Conservation (phyloP, 2,113 vertebrate species). For the Varanus salvator region DNA sequence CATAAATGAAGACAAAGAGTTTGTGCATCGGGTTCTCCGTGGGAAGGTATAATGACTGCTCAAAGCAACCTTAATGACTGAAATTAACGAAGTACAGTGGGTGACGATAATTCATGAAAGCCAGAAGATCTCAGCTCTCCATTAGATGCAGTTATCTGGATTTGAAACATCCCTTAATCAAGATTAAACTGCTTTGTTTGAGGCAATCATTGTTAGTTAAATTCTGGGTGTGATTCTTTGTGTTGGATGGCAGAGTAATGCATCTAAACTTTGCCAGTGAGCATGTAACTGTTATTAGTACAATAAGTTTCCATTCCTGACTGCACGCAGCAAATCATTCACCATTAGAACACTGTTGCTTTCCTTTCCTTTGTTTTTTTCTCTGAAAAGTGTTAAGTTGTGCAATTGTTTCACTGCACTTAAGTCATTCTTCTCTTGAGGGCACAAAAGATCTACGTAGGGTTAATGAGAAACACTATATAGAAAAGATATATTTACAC, state of each 20-base stretch:
- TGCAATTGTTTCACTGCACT: conserved; percentile 4
- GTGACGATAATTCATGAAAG: conserved; percentile 58
- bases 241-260: conserved; percentile 28
- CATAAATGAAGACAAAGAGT: background rate
- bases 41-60: conserved; percentile 15
- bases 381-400: conserved; percentile 32
- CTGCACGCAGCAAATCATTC: conserved; percentile 40
- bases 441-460: conserved; percentile 41
- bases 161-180: conserved; percentile 37
- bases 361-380: background rate
- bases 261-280: conserved; percentile 43
- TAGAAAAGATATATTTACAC: conserved; percentile 68
- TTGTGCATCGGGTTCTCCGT: background rate
- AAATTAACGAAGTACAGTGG: conserved; percentile 45
- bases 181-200: conserved; percentile 57
- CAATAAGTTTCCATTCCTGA: conserved; percentile 44
- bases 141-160: conserved; percentile 8
- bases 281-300: conserved; percentile 19
- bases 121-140: conserved; percentile 10
- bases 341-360: conserved; percentile 35
- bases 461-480: conserved; percentile 57
- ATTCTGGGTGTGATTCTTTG: conserved; percentile 61
- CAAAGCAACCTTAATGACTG: conserved; percentile 30
- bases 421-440: conserved; percentile 58
- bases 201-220: conserved; percentile 51